These are phyloP conservation scores for Leptodactylus fallax DNA, from an alignment of 2,797 vertebrate genomes.

Conservation along the genomic window DNA sequence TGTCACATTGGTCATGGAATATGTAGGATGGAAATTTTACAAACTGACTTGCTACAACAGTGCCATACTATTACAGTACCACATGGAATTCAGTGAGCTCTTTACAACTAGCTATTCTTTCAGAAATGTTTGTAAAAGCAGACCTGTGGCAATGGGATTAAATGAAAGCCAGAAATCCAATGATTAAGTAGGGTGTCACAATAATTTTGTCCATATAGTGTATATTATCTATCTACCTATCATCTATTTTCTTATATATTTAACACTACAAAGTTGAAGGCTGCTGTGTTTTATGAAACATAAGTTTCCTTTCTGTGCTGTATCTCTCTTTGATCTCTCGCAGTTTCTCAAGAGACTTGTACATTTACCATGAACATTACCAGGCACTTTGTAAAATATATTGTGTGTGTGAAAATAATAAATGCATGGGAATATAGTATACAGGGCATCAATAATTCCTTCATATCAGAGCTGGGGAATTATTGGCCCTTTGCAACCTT, in stretches of 20 bases:
- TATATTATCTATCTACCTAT: neutral
- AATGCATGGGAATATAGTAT: conserved; percentile 27
- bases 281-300: conserved; percentile 42
- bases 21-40: too few relatives aligned
- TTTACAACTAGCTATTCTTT: too few relatives aligned
- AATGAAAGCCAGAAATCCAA: too few relatives aligned
- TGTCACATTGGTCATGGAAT: too few relatives aligned
- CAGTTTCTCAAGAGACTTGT: conserved; percentile 97
- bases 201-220: too few relatives aligned
- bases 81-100: too few relatives aligned
- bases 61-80: too few relatives aligned
- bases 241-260: neutral
- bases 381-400: conserved; percentile 77
- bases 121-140: too few relatives aligned
- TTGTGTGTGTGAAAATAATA: conserved; percentile 37
- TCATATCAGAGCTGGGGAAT: conserved; percentile 11
- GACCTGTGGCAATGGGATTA: too few relatives aligned
- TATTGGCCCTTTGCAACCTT: conserved; percentile 70
- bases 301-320: conserved; percentile 66
- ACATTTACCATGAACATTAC: conserved; percentile 99
- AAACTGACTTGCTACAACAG: too few relatives aligned
- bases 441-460: conserved; percentile 26
- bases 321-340: conserved; percentile 91
- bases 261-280: conserved; percentile 87
- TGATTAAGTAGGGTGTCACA: too few relatives aligned